phyloP scores from a whole-genome alignment of 2,113 vertebrate species.

The Cettia cetti region DNA sequence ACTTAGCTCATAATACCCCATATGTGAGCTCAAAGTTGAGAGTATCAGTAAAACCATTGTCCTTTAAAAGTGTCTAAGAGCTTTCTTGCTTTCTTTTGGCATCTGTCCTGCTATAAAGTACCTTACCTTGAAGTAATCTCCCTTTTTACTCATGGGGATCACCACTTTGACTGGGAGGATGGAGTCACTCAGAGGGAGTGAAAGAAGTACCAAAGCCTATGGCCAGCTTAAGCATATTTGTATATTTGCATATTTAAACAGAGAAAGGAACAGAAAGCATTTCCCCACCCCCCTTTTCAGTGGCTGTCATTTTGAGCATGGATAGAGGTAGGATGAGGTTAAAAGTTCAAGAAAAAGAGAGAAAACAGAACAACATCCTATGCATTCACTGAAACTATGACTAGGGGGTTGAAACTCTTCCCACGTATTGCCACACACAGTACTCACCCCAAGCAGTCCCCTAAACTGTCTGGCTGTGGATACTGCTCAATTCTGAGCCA shows the following conservation, averaged over 20 bases:
- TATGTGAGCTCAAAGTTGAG: background rate
- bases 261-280: constrained; percentile 40
- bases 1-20: background rate
- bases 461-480: background rate
- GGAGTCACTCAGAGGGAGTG: background rate
- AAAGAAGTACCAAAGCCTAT: background rate
- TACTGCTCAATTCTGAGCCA: background rate
- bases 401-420: background rate
- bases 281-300: background rate
- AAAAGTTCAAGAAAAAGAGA: constrained; percentile 39
- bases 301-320: constrained; percentile 34
- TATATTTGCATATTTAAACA: constrained; percentile 39
- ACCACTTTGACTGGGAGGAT: background rate
- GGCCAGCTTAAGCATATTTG: background rate
- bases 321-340: constrained; percentile 53
- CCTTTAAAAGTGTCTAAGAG: background rate
- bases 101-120: background rate
- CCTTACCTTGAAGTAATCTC: background rate
- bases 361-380: background rate
- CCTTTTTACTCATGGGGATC: background rate
- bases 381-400: background rate
- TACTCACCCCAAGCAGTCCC: background rate
- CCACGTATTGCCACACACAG: background rate
- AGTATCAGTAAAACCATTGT: background rate
- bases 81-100: background rate